Base-by-base conservation (phyloP, 2,113 vertebrate species). In the Poecilia latipinna region DNA sequence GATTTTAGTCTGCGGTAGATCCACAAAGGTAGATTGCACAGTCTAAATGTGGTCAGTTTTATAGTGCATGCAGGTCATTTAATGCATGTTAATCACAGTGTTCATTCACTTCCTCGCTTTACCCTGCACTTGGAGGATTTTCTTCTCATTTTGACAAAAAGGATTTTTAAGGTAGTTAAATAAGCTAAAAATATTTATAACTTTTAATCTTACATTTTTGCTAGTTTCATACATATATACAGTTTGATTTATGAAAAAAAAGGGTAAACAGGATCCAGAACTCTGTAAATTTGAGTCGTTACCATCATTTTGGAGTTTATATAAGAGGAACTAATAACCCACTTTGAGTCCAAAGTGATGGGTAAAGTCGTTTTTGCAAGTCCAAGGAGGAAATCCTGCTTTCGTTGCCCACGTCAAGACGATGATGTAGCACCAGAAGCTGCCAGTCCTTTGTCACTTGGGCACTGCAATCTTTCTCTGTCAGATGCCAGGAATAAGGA, bases 371-470 rank as follows among this genome's bases (percentile, higher is more conserved):
- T 90, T 93, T 94, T 92, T 93, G 93, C 82, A 88, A 87, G 85
- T 91, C 83, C 74, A 54, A 78, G 77, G 83, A 88, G 85, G 90
- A 90, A 88, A 66, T 83, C 79, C 88, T 39, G 71, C 90, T 91
- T 89, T 91, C 90, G 86, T 82, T 84, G 89, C 72, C 78, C 72
- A 81, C 83, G 82, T 93, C 93, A 77, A 72, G 69, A 61, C 73
- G 60, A 54, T 95, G 94, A 95, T 94, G 91, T 93, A 94, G 88
- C 79, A 88, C 77, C 78, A 75, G 62, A 70, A 65, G 61, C 83
- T 91, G 92, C 90, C 91, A 92, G 85, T 92, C 86, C 90, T 90
- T 91, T 92, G 93, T 94, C 93, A 93, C 90, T 90, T 87, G 83
- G 89, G 90, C 88, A 88, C 85, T 83, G 94, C 91, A 90, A 93